Base-by-base conservation (phyloP, 2,888 invertebrate genomes). In the Heliothis peltigera region DNA sequence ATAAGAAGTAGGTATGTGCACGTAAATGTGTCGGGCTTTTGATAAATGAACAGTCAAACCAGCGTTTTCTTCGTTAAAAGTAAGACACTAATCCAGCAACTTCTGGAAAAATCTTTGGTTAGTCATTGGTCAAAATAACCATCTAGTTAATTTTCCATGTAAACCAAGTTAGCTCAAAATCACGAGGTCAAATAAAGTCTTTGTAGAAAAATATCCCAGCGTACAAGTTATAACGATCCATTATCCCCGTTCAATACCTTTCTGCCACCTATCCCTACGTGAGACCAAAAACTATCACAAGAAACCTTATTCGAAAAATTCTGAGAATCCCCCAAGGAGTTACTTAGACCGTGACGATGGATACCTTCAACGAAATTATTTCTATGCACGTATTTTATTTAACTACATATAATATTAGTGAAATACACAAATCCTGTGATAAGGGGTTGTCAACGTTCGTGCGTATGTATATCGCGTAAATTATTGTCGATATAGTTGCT, bases 381-480 rank as follows among this genome's bases (percentile, higher is more conserved):
- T 58, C 42, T 54, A 44, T 52, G 15, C 35, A 35, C 17, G 47
- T 42, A 64, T 72, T 51, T 47, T 44, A 6, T 4, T 7, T 22
- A 44, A 47, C 51, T 70, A 28, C 10, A 8, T 28, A 52, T 5
- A 43, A 43, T 25, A 25, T 42, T 25, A 21, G 52, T 10, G 61
- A 64, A 58, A 72, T 56, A 70, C 19, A 75, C 64, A 74, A 60
- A 68, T 52, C 44, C 18, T 10, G 1, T 22, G 60, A 75, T 64
- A 73, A 58, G 35, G 57, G 51, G 47, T 70, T 65, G 75, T 60
- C 70, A 70, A 52, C 54, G 49, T 58, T 75, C 51, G 43, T 49
- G 49, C 46, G 43, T 73, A 53, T 60, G 59, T 57, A 47, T 64
- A 43, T 39, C 56, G 35, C 46, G 53, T 72, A 73, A 73, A 75